Base-by-base conservation (phyloP, 1,140 invertebrate species). In the Araneus ventricosus region DNA sequence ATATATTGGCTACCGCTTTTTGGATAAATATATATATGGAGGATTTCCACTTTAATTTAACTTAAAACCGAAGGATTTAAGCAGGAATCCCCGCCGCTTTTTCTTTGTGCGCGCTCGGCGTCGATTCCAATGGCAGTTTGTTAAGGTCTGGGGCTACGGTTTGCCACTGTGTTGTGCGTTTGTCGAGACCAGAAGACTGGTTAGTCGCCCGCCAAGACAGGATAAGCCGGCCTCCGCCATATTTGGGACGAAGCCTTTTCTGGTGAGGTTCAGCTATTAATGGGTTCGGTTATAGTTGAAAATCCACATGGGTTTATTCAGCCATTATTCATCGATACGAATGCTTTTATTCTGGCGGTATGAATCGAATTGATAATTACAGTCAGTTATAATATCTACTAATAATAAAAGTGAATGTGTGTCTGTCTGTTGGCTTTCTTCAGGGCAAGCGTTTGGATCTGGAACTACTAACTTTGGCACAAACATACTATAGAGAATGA, bases 31-130 rank as follows among this genome's bases (percentile, higher is more conserved):
- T 93, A 93, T 93, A 88, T 93, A 93, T 93, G 85, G 91, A 87
- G 91, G 91, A 93, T 93, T 93, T 93, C 91, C 91, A 93, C 91
- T 93, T 93, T 93, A 93, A 93, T 93, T 93, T 93, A 93, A 93
- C 84, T 93, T 93, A 93, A 93, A 93, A 93, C 91, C 91, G 91
- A 67, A 34, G 91, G 91, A 88, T 93, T 93, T 93, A 75, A 63
- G 5, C 24, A 30, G 82, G 85, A 80, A 87, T 75, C 70, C 70
- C 70, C 34, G 14, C 30, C 70, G 70, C 70, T 75, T 75, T 37
- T 75, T 75, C 30, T 75, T 75, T 75, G 27, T 75, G 20, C 37
- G 27, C 30, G 22, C 34, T 34, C 70, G 30, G 70, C 70, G 70
- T 37, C 70, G 70, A 75, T 75, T 75, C 22, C 70, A 30, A 30